Evolutionary conservation across 2,888 invertebrate genomes (phyloP).

Genomic region (Tetragonisca angustula): DNA sequence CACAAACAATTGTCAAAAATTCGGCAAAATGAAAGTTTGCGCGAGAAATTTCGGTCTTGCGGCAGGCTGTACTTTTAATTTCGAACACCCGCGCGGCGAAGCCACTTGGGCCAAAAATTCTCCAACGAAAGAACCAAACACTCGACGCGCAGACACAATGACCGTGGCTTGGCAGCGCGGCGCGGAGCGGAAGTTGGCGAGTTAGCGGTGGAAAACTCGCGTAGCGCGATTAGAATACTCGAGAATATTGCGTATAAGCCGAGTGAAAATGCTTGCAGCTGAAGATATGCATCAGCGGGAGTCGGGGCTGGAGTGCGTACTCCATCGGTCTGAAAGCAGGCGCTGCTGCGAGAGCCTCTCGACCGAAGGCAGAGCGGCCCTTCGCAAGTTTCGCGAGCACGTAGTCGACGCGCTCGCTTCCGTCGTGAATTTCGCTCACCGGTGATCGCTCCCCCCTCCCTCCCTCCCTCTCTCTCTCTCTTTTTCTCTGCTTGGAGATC

Average conservation of each 20-base stretch:
- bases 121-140: not conserved
- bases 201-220: slow-evolving; percentile 5
- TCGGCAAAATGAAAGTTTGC: not conserved
- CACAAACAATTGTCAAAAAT: not conserved
- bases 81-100: not conserved
- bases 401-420: slow-evolving; percentile 39
- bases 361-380: slow-evolving; percentile 36
- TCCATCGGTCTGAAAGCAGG: slow-evolving; percentile 67
- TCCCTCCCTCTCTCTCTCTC: too few species aligned
- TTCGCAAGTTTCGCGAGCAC: slow-evolving; percentile 61
- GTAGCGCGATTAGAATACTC: slow-evolving; percentile 28
- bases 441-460: not conserved
- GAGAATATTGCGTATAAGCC: slow-evolving; percentile 34
- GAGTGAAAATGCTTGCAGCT: slow-evolving; percentile 44
- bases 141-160: slow-evolving; percentile 6
- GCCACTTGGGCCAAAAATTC: not conserved
- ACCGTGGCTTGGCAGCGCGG: not conserved
- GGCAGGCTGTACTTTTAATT: not conserved
- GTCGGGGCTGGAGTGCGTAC: slow-evolving; percentile 54
- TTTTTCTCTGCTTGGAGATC: too few species aligned
- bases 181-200: slow-evolving; percentile 22
- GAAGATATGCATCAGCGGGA: slow-evolving; percentile 61
- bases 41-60: too few species aligned
- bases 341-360: slow-evolving; percentile 48
- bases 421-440: slow-evolving; percentile 39